phyloP scores from a whole-genome alignment of 1,140 invertebrate species.

The Drosophila parabipectinata region DNA sequence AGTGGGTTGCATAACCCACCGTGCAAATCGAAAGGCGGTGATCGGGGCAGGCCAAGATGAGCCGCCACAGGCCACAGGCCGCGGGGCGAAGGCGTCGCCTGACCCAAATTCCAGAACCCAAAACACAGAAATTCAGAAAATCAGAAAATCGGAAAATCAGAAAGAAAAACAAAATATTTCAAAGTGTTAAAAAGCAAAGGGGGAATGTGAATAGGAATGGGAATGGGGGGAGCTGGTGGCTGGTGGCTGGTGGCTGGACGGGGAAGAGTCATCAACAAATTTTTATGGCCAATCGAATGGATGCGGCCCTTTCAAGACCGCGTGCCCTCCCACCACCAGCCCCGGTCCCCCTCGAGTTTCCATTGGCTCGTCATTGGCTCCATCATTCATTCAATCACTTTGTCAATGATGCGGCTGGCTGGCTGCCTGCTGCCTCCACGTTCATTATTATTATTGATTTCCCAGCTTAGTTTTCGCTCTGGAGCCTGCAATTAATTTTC shows the following conservation, averaged over 20 bases:
- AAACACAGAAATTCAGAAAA: background rate
- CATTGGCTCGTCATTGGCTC: conserved; percentile 19
- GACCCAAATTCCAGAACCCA: conserved; percentile 63
- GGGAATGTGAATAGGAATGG: background rate
- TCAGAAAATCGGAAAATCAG: conserved; percentile 15
- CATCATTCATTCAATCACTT: conserved; percentile 80
- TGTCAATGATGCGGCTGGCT: conserved; percentile 69
- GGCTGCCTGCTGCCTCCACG: conserved; percentile 47
- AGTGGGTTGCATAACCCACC: conserved; percentile 34
- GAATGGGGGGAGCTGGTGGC: background rate
- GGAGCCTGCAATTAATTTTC: conserved; percentile 78
- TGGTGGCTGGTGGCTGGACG: background rate
- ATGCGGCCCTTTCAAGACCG: conserved; percentile 38
- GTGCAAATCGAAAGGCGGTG: conserved; percentile 18
- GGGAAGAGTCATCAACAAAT: conserved; percentile 68
- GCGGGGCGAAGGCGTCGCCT: conserved; percentile 22
- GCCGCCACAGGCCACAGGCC: background rate
- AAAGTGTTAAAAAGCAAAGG: conserved; percentile 66
- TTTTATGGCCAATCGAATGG: conserved; percentile 73
- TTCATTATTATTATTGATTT: conserved; percentile 82
- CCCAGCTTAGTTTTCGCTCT: conserved; percentile 73
- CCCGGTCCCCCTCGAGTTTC: background rate
- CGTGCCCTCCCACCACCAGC: conserved; percentile 8
- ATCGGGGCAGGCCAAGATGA: background rate
- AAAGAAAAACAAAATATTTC: conserved; percentile 47